phyloP scores from a whole-genome alignment of 2,888 invertebrate genomes.

The Dynastes maya region DNA sequence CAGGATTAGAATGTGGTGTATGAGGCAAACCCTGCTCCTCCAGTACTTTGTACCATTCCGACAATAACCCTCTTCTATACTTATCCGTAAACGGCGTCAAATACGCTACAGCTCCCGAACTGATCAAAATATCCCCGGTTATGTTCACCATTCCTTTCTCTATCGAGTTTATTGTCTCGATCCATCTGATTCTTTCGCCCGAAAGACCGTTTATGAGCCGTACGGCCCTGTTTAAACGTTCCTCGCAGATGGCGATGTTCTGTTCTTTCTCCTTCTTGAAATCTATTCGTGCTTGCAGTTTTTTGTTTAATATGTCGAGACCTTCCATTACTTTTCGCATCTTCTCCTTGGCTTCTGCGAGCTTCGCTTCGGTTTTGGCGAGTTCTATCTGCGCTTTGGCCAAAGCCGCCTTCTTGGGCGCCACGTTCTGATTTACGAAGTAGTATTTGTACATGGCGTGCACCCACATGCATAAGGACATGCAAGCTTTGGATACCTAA shows the following conservation, averaged over 20 bases:
- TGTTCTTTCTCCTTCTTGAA: slow-evolving; percentile 81
- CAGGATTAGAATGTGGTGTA: slow-evolving; percentile 78
- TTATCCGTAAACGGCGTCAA: slow-evolving; percentile 84
- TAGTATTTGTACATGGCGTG: slow-evolving; percentile 96
- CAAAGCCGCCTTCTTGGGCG: slow-evolving; percentile 91
- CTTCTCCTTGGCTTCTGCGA: slow-evolving; percentile 83
- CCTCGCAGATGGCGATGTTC: slow-evolving; percentile 83
- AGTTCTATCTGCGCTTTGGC: slow-evolving; percentile 81
- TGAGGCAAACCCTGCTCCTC: slow-evolving; percentile 76
- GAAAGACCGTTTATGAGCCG: slow-evolving; percentile 73
- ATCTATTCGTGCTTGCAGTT: slow-evolving; percentile 82
- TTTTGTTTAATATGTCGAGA: slow-evolving; percentile 81
- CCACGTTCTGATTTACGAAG: slow-evolving; percentile 86
- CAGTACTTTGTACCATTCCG: slow-evolving; percentile 74
- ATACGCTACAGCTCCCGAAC: slow-evolving; percentile 84
- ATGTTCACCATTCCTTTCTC: slow-evolving; percentile 74
- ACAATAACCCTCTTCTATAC: slow-evolving; percentile 75
- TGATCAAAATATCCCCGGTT: slow-evolving; percentile 82
- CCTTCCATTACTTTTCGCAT: slow-evolving; percentile 86
- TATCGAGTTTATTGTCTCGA: slow-evolving; percentile 77
- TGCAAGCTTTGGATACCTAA: slow-evolving; percentile 85
- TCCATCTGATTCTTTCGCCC: slow-evolving; percentile 79
- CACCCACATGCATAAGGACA: slow-evolving; percentile 90
- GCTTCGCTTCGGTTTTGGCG: slow-evolving; percentile 76
- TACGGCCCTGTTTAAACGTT: slow-evolving; percentile 85